phyloP scores from a whole-genome alignment of 2,797 vertebrate species.

The Coreius guichenoti region DNA sequence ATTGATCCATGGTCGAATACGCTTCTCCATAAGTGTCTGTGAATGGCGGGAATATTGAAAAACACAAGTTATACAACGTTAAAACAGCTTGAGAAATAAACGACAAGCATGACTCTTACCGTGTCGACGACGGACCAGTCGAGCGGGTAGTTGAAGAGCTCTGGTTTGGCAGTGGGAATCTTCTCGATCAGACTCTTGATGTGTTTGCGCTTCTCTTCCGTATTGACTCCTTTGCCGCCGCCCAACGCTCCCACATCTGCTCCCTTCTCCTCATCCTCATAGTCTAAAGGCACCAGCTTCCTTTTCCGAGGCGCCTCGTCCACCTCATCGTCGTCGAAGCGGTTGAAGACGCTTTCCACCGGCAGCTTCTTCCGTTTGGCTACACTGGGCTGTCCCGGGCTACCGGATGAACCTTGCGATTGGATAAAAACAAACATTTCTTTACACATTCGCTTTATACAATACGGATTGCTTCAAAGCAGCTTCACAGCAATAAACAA shows the following conservation, averaged over 20 bases:
- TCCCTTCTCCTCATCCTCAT: slow-evolving; percentile 95
- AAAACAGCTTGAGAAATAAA: background rate
- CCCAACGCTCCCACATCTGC: slow-evolving; percentile 70
- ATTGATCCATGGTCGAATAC: slow-evolving; percentile 98
- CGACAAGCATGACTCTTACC: slow-evolving; percentile 63
- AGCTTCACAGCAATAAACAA: background rate
- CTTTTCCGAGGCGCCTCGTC: slow-evolving; percentile 94
- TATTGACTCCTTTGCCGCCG: slow-evolving; percentile 89
- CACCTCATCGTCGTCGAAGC: slow-evolving; percentile 95
- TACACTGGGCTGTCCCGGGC: slow-evolving; percentile 90
- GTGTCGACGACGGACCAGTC: slow-evolving; percentile 89
- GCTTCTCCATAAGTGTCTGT: slow-evolving; percentile 94
- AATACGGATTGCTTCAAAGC: background rate
- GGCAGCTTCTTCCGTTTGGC: slow-evolving; percentile 97
- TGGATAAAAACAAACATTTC: background rate
- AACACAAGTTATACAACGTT: background rate
- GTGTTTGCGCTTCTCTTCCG: slow-evolving; percentile 97
- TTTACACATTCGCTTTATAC: background rate
- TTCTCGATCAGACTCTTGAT: slow-evolving; percentile 99
- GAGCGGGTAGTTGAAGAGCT: slow-evolving; percentile 95
- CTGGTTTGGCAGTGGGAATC: slow-evolving; percentile 96
- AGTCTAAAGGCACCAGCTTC: slow-evolving; percentile 97
- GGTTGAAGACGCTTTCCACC: slow-evolving; percentile 97
- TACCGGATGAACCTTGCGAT: slow-evolving; percentile 85
- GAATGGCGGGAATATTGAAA: background rate